Conservation (phyloP, 2,113 vertebrate genomes). For the Cottus gobio region DNA sequence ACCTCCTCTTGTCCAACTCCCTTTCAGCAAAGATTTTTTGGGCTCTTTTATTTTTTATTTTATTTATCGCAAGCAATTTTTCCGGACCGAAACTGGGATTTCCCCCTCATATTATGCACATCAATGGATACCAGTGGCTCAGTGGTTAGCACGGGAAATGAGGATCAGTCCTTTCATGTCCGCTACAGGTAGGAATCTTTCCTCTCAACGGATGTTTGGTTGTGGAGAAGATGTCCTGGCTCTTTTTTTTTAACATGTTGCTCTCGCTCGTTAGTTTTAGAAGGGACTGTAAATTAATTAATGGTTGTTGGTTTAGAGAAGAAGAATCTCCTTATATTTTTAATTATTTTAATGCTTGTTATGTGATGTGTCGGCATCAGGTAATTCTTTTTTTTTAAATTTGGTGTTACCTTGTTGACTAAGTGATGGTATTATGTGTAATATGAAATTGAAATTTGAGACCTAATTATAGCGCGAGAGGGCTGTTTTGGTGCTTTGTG, state of each 20-base stretch:
- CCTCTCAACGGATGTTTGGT: conserved; percentile 22
- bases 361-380: not conserved
- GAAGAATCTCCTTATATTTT: not conserved
- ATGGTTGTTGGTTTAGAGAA: conserved; percentile 8
- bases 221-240: conserved; percentile 3
- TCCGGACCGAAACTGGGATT: conserved; percentile 73
- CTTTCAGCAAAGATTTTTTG: not conserved
- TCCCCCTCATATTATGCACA: conserved; percentile 88
- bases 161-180: conserved; percentile 91
- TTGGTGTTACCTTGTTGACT: not conserved
- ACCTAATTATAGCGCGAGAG: not conserved
- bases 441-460: not conserved
- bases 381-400: not conserved
- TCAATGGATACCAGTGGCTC: conserved; percentile 88
- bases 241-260: not conserved
- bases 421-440: not conserved
- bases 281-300: not conserved
- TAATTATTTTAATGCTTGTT: not conserved
- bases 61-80: conserved; percentile 71
- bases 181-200: conserved; percentile 94
- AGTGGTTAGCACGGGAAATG: conserved; percentile 87
- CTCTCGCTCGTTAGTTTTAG: not conserved
- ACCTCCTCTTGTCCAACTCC: not conserved
- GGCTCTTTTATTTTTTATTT: conserved; percentile 40
- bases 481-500: conserved; percentile 10